Evolutionary conservation across 2,888 invertebrate species (phyloP), one percentile per base, ranked within the genome.

Genomic region (Drosophila monieri): DNA sequence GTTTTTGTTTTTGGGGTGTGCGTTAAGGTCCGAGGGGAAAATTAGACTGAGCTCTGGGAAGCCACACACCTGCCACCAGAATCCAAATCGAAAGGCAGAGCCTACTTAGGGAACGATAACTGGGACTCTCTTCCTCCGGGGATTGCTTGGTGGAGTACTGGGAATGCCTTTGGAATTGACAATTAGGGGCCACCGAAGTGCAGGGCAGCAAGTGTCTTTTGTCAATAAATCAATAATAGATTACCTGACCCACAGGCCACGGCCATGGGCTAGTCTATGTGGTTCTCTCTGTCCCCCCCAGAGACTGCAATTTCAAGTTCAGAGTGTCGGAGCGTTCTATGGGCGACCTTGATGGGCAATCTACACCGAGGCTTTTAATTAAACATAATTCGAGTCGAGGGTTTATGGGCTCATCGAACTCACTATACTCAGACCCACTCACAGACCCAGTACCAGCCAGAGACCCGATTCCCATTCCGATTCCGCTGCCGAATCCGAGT

Each of bases 391-490:
- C 78, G 85, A 74, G 55, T 35, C 30, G 25, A 14, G 23, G 46
- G 68, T 75, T 58, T 64, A 59, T 57, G 75, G 51, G 80, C 60
- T 44, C 80, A 68, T 69, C 79, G 77, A 85, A 79, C 85, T 27
- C 27, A 27, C 27, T 27, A 27, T 27, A 27, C n/a, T n/a, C n/a
- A n/a, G n/a, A n/a, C 10, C 30, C 30, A 30, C 30, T 10, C 30
- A n/a, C n/a, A n/a, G n/a, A n/a, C 18, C 18, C 18, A 10, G 12
- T 4, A 10, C 32, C 51, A n/a, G 23, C 8, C 9, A 14, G 41
- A 46, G 15, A 25, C n/a, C 54, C 43, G 25, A 43, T 58, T 41
- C 58, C 35, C n/a, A 27, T 37, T 9, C 59, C 60, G 14, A 35
- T 27, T 35, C 53, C 30, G 35, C 8, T 52, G 6, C 43, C 52